Evolutionary conservation across 64 coral and sea anemone species (phyloP).

Genomic region (Pachyseris speciosa): DNA sequence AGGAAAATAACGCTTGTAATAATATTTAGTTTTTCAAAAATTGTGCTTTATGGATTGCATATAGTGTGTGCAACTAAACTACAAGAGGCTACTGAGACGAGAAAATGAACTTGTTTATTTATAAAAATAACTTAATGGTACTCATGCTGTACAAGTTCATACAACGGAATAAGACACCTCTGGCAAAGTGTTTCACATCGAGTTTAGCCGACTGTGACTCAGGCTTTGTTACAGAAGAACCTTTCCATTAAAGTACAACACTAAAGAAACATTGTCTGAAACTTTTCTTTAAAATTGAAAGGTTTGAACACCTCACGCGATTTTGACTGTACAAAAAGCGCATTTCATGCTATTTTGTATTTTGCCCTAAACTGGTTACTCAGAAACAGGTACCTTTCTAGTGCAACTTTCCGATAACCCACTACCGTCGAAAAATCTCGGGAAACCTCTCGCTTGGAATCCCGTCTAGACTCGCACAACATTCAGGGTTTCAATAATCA

Average conservation of each 20-base stretch:
- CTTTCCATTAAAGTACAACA: too few relatives aligned
- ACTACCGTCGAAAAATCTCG: background rate
- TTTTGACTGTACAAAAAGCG: background rate
- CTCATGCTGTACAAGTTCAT: background rate
- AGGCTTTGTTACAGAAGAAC: too few relatives aligned
- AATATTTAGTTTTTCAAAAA: too few relatives aligned
- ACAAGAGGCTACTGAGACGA: background rate
- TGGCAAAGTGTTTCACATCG: too few relatives aligned
- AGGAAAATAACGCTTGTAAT: too few relatives aligned
- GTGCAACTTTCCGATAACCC: background rate
- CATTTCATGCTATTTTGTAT: background rate
- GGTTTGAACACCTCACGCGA: background rate
- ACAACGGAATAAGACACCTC: background rate
- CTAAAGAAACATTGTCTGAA: too few relatives aligned
- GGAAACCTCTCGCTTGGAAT: background rate
- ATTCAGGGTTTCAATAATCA: background rate
- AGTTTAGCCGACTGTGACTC: too few relatives aligned
- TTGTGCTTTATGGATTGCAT: too few relatives aligned
- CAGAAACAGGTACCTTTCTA: background rate
- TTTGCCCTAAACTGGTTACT: background rate
- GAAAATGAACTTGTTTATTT: conserved; percentile 12
- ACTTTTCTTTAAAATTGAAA: too few relatives aligned
- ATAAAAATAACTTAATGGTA: background rate
- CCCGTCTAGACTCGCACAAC: background rate
- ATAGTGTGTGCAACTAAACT: too few relatives aligned